phyloP scores from a whole-genome alignment of 2,797 vertebrate genomes.

The Spondyliosoma cantharus region DNA sequence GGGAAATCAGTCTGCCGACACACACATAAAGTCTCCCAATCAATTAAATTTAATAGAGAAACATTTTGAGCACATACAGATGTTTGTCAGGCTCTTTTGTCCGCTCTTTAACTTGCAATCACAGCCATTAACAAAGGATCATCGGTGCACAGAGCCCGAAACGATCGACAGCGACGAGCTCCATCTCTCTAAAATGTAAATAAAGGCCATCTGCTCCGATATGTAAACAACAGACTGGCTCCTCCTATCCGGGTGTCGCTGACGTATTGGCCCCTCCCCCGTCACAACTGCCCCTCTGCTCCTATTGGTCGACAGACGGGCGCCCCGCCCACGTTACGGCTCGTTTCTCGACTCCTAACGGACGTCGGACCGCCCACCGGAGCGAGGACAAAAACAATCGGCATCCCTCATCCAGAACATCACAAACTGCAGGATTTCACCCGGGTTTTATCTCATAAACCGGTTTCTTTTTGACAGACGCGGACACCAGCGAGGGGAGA shows the following conservation, averaged over 20 bases:
- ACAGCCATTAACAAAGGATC: not conserved
- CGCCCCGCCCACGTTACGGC: constrained; percentile 33
- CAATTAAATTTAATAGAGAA: not conserved
- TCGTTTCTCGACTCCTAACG: constrained; percentile 53
- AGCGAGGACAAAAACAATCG: constrained; percentile 85
- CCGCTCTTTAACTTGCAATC: not conserved
- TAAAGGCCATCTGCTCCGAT: constrained; percentile 81
- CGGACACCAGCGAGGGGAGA: constrained; percentile 44
- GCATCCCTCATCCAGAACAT: constrained; percentile 59
- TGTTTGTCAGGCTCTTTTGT: not conserved
- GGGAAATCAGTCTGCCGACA: not conserved
- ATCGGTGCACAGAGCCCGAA: not conserved
- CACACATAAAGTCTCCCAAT: not conserved
- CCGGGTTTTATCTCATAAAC: not conserved
- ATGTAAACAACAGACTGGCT: constrained; percentile 72
- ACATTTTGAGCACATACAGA: not conserved
- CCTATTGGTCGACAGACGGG: constrained; percentile 66
- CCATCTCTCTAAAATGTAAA: constrained; percentile 71
- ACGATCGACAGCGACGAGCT: not conserved
- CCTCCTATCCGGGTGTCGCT: constrained; percentile 66
- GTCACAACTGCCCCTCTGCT: not conserved
- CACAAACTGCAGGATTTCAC: constrained; percentile 42
- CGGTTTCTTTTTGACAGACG: not conserved
- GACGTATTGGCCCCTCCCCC: constrained; percentile 28
- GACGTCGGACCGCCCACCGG: constrained; percentile 73